Percentiles rank a stretch among this genome's conserved stretches.
These are phyloP conservation scores for Lymantria dispar DNA, from an alignment of 2,888 invertebrate genomes.

Conservation along the genomic window DNA sequence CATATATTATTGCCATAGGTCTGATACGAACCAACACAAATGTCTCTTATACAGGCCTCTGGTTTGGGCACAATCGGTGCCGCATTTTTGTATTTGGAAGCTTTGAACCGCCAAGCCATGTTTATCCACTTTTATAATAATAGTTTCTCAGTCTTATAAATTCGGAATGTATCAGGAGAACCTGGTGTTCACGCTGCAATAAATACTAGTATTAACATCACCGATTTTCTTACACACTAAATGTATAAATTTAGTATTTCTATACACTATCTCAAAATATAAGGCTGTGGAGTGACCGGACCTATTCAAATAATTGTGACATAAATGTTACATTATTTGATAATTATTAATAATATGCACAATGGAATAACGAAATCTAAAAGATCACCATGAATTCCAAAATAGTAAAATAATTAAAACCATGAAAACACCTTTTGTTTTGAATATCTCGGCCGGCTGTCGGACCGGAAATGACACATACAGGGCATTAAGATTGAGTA, in stretches of 20 bases:
- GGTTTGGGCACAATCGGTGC: constrained; percentile 97
- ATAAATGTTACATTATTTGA: no score
- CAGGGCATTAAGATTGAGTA: constrained; percentile 5
- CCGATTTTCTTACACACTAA: neutral
- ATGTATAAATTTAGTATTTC: neutral
- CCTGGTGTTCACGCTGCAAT: constrained; percentile 46
- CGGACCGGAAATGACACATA: constrained; percentile 63
- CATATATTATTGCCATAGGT: constrained; percentile 98
- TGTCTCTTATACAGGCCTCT: constrained; percentile 94
- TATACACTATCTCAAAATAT: no score
- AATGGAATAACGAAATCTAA: neutral
- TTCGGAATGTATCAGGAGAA: constrained; percentile 66
- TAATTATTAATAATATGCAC: neutral
- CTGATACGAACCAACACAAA: constrained; percentile 95
- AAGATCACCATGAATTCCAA: constrained; percentile 8
- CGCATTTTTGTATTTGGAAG: constrained; percentile 99
- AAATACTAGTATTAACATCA: neutral
- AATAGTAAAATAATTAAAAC: constrained; percentile 38
- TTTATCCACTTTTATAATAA: constrained; percentile 52
- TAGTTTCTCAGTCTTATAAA: constrained; percentile 69
- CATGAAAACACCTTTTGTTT: constrained; percentile 70
- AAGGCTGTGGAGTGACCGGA: no score
- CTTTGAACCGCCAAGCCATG: constrained; percentile 98
- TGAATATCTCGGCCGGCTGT: constrained; percentile 71
- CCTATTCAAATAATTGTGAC: no score